phyloP scores from a whole-genome alignment of 2,113 vertebrate species.

The Pithys albifrons region DNA sequence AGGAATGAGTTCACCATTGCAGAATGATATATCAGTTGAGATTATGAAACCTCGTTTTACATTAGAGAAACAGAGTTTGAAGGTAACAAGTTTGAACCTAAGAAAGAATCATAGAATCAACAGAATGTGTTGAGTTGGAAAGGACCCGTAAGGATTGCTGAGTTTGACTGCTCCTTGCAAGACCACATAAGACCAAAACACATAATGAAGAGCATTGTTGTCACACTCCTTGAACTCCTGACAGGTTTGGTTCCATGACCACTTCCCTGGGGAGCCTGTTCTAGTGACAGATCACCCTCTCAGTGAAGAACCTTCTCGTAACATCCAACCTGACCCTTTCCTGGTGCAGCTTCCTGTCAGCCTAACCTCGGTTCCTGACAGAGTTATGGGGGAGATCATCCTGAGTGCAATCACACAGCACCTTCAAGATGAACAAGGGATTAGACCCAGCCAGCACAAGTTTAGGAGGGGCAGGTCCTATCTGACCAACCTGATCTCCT shows the following conservation, averaged over 20 bases:
- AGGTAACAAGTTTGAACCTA: neutral
- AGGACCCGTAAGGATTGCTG: accelerated
- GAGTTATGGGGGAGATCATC: too few relatives aligned
- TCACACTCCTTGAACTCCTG: neutral
- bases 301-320: neutral
- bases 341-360: neutral
- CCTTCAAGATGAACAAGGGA: too few relatives aligned
- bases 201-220: neutral
- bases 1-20: neutral
- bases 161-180: neutral
- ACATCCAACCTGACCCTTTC: neutral
- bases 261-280: neutral
- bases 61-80: neutral
- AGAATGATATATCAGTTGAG: neutral
- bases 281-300: accelerated
- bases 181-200: neutral
- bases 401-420: too few relatives aligned
- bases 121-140: neutral
- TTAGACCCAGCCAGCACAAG: too few relatives aligned
- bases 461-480: too few relatives aligned
- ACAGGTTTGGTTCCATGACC: neutral
- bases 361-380: too few relatives aligned
- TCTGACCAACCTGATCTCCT: too few relatives aligned
- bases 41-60: neutral
- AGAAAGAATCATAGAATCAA: neutral